Base-by-base conservation (phyloP, 2,888 invertebrate genomes). In the Drosophila mercatorum region DNA sequence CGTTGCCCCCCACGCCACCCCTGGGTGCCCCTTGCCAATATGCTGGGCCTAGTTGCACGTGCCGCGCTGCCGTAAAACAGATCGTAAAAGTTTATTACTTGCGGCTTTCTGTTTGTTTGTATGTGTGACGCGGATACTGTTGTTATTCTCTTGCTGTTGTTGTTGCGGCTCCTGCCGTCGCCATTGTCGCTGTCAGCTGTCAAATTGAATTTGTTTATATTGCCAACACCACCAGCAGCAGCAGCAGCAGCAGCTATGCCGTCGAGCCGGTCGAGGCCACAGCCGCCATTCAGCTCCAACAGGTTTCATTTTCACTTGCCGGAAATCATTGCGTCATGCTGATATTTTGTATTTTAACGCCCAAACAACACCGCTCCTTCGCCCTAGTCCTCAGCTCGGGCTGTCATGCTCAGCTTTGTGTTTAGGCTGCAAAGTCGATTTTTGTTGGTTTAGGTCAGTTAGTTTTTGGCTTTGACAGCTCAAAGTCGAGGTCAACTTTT, bases 61-160 rank as follows among this genome's bases (percentile, higher is more conserved):
- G 91, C 87, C 91, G 87, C 80, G 77, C 74, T 76, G 90, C 89
- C 91, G 91, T 91, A 91, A 91, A 91, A 91, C 91, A 91, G 91
- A 90, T 92, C 92, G 91, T 92, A 92, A 92, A 92, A 92, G 86
- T 92, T 92, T 92, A 92, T 92, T 91, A 89, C 90, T 91, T 91
- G 88, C 88, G 84, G 89, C 85, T 89, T 90, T 83, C 56, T 75
- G 76, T 75, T 75, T 75, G 61, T 75, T 43, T 75, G 71, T 75
- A 47, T 75, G 71, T 65, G 72, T 76, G 68, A 59, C 59, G 57
- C 64, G 66, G 22, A 74, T 75, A 61, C 72, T 69, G 69, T 72
- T 76, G 68, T 56, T 71, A 51, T 36, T 36, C 51, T 72, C 67
- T 46, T 68, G 63, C 55, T 67, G 73, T 36, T 63, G 41, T 40